These are phyloP conservation scores for Geopemphigus sp. DNA, from an alignment of 1,140 invertebrate species.

Conservation along the genomic window DNA sequence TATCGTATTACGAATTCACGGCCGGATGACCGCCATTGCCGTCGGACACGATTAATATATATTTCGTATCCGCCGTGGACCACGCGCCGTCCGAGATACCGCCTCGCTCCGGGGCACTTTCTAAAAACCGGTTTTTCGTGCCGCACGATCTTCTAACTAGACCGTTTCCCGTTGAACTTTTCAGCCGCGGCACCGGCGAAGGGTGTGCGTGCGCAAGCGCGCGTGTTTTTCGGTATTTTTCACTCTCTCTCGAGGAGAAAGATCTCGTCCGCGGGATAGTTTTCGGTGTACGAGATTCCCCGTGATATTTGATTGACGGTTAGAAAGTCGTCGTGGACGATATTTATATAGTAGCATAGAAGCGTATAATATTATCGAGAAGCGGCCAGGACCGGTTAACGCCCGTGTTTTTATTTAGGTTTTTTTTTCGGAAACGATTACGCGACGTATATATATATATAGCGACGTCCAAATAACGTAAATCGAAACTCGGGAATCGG, in stretches of 20 bases:
- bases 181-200: background rate
- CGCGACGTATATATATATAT: no score
- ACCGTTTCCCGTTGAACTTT: background rate
- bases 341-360: no score
- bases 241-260: no score
- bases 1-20: slow-evolving; percentile 45
- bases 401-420: no score
- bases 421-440: no score
- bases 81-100: background rate
- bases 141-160: slow-evolving; percentile 13
- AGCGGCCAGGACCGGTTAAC: no score
- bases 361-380: no score
- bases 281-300: slow-evolving; percentile 7
- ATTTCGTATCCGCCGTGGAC: background rate
- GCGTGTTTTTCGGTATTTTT: no score
- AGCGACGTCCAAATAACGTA: no score
- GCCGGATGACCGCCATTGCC: slow-evolving; percentile 9
- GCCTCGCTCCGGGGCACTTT: slow-evolving; percentile 30
- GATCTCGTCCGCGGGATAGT: no score
- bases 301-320: slow-evolving; percentile 39
- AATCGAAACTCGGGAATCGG: no score
- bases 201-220: no score
- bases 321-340: slow-evolving; percentile 12
- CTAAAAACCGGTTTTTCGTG: slow-evolving; percentile 48
- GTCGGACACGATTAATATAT: slow-evolving; percentile 20